phyloP scores from a whole-genome alignment of 2,797 vertebrate genomes.

The Cryptoblepharus egeriae region DNA sequence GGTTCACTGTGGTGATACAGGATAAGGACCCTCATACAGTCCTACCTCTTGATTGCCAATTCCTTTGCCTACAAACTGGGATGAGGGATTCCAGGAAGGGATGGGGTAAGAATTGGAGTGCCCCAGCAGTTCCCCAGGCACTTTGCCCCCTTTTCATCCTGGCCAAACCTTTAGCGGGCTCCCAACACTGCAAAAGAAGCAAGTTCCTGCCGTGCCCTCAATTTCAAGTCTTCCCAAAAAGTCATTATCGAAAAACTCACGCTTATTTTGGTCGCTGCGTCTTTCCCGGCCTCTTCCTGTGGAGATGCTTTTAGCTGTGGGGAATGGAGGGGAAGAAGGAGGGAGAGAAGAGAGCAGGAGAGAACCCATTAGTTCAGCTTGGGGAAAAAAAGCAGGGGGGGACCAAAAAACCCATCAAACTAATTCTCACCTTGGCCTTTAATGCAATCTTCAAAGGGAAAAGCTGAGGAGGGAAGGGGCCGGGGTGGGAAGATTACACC shows the following conservation, averaged over 20 bases:
- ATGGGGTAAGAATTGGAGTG: too few relatives aligned
- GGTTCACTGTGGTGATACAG: too few relatives aligned
- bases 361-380: slow-evolving; percentile 32
- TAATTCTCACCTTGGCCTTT: neutral
- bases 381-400: neutral
- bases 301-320: slow-evolving; percentile 80
- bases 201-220: slow-evolving; percentile 13
- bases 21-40: neutral
- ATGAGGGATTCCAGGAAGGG: neutral
- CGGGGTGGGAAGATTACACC: neutral
- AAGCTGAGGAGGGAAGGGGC: neutral
- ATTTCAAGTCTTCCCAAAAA: slow-evolving; percentile 13
- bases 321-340: slow-evolving; percentile 23
- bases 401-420: neutral
- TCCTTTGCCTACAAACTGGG: neutral
- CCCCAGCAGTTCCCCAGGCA: neutral
- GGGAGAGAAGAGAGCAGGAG: slow-evolving; percentile 33
- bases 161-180: neutral
- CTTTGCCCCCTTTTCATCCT: neutral
- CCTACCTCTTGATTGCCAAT: neutral
- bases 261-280: slow-evolving; percentile 91
- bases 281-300: slow-evolving; percentile 85
- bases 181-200: neutral
- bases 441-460: slow-evolving; percentile 21
- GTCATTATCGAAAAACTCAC: slow-evolving; percentile 82